Conservation (phyloP, 2,797 vertebrate genomes). For the Molossus alvarezi region DNA sequence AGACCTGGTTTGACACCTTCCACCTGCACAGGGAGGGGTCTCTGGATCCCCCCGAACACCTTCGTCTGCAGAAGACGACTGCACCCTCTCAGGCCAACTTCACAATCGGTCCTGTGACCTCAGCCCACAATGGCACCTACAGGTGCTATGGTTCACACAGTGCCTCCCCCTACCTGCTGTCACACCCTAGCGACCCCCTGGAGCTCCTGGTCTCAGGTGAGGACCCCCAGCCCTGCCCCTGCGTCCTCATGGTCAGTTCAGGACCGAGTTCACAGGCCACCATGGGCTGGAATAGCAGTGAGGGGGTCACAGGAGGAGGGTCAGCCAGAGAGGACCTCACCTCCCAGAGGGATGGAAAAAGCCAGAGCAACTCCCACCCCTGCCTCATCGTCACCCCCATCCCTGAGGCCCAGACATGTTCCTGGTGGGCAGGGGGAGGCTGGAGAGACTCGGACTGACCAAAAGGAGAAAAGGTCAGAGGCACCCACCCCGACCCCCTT, state of each 20-base stretch:
- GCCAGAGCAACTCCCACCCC: neutral
- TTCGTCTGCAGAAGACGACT: too few relatives aligned
- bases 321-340: neutral
- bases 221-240: neutral
- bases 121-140: neutral
- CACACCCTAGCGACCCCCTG: neutral
- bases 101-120: too few relatives aligned
- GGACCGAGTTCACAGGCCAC: too few relatives aligned
- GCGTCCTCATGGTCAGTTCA: neutral
- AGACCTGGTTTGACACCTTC: neutral
- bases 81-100: too few relatives aligned
- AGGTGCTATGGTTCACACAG: neutral
- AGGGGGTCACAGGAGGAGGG: too few relatives aligned
- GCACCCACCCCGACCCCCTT: accelerated
- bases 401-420: neutral
- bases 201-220: neutral
- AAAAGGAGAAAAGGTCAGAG: neutral
- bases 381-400: neutral
- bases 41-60: too few relatives aligned
- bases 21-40: too few relatives aligned
- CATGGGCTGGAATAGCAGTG: neutral
- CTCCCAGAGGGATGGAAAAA: too few relatives aligned
- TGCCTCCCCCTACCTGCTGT: neutral
- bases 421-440: neutral
- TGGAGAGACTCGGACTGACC: neutral